Percentiles rank a stretch among this genome's conserved stretches.
Evolutionary conservation across 2,797 vertebrate genomes (phyloP).

Genomic region (Tarsius wallacei): DNA sequence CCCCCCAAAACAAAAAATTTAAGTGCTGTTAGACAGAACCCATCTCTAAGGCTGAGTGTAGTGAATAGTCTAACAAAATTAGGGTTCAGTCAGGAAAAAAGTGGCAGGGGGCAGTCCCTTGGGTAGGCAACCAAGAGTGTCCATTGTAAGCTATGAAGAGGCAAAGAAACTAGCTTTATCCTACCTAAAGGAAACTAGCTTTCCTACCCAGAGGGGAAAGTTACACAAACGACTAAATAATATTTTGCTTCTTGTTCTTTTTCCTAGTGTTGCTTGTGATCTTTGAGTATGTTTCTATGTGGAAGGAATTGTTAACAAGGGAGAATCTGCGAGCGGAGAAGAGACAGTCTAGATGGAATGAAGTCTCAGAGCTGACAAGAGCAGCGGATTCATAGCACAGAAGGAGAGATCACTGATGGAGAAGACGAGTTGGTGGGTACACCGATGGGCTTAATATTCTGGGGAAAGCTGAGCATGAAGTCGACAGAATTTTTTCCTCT

Average conservation of each 20-base stretch:
- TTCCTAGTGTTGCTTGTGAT: neutral
- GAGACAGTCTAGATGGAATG: accelerated
- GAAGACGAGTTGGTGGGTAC: neutral
- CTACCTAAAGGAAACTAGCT: too few species aligned
- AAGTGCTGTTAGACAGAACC: neutral
- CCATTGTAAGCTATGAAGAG: accelerated
- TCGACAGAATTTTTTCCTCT: neutral
- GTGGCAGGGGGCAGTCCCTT: accelerated
- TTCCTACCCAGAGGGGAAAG: neutral
- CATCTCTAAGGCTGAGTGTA: neutral
- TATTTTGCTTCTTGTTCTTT: neutral
- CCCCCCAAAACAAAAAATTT: neutral
- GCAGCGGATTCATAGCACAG: accelerated
- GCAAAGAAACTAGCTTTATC: neutral
- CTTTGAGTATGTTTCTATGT: neutral
- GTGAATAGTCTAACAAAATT: neutral
- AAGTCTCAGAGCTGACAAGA: too few species aligned
- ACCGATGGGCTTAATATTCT: neutral
- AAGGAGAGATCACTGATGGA: neutral
- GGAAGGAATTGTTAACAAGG: neutral
- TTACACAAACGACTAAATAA: accelerated
- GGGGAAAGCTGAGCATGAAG: neutral
- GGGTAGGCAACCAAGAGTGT: neutral
- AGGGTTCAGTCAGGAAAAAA: neutral
- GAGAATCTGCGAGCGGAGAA: neutral